A percentile compares a stretch with the other conserved stretches of the same genome.
Conservation (phyloP, 53 echinoderm and acorn worm genomes). For the Paracentrotus lividus region DNA sequence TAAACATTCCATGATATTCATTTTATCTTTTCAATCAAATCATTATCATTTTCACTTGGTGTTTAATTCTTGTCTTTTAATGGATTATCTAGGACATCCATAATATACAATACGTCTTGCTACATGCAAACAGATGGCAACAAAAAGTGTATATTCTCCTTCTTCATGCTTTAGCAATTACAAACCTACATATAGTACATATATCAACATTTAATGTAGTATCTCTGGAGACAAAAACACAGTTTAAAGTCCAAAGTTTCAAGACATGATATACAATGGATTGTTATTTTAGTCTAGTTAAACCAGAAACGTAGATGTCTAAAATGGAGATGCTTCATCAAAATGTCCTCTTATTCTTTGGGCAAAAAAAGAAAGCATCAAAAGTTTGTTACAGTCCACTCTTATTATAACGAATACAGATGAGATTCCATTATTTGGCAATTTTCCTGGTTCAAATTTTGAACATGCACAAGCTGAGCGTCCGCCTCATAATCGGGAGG, state of each 20-base stretch:
- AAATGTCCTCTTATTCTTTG: too few relatives aligned
- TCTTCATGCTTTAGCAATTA: neutral
- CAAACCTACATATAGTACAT: neutral
- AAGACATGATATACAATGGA: neutral
- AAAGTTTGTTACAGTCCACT: too few relatives aligned
- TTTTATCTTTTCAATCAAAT: neutral
- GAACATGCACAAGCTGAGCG: too few relatives aligned
- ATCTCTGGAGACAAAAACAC: neutral
- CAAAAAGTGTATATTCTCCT: neutral
- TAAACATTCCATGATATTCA: neutral
- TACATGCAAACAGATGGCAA: neutral
- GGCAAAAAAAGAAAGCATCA: too few relatives aligned
- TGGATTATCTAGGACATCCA: neutral
- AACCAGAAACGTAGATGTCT: neutral
- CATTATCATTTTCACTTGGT: neutral
- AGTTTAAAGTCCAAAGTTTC: neutral
- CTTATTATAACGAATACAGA: too few relatives aligned
- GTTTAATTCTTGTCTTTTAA: neutral
- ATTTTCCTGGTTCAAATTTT: too few relatives aligned
- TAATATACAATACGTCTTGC: neutral
- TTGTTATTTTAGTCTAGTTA: neutral
- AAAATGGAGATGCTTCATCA: too few relatives aligned
- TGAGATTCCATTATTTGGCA: too few relatives aligned
- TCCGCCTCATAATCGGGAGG: too few relatives aligned
- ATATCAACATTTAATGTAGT: slow-evolving; percentile 5